Evolutionary conservation across 2,888 invertebrate genomes (phyloP).

Genomic region (Serripes groenlandicus): DNA sequence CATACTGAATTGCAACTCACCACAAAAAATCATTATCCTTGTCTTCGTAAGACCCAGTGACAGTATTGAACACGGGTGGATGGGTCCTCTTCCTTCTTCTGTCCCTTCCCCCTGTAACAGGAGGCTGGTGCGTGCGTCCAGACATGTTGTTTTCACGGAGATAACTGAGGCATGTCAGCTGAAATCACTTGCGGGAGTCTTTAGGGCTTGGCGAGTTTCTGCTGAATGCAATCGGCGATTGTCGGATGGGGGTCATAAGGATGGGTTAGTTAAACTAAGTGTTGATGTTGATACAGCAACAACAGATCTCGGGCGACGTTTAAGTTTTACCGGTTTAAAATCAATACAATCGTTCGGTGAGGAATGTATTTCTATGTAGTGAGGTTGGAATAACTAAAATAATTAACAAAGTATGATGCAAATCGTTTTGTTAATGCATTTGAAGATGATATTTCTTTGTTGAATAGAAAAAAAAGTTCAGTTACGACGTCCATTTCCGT

Average conservation of each 20-base stretch:
- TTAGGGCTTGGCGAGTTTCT: too few relatives aligned
- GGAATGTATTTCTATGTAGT: too few relatives aligned
- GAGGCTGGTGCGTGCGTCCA: slow-evolving; percentile 68
- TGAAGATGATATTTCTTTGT: slow-evolving; percentile 1
- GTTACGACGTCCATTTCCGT: slow-evolving; percentile 16
- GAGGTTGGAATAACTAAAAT: too few relatives aligned
- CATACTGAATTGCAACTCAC: slow-evolving; percentile 75
- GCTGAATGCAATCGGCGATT: too few relatives aligned
- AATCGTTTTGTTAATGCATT: not conserved
- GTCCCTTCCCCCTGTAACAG: slow-evolving; percentile 44
- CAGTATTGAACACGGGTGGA: slow-evolving; percentile 83
- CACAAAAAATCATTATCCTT: slow-evolving; percentile 85
- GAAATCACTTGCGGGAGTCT: too few relatives aligned
- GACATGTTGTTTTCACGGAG: slow-evolving; percentile 50
- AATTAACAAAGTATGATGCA: not conserved
- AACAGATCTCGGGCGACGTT: too few relatives aligned
- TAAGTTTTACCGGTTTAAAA: too few relatives aligned
- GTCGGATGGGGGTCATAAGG: too few relatives aligned
- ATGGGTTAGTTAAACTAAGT: too few relatives aligned
- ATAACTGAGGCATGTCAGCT: too few relatives aligned
- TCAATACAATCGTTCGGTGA: too few relatives aligned
- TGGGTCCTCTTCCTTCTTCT: slow-evolving; percentile 75
- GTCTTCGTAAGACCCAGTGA: slow-evolving; percentile 83
- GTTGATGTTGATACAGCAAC: too few relatives aligned
- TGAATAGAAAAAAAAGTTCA: not conserved